phyloP scores from a whole-genome alignment of 2,888 invertebrate genomes.

The Malthinus seriepunctatus region DNA sequence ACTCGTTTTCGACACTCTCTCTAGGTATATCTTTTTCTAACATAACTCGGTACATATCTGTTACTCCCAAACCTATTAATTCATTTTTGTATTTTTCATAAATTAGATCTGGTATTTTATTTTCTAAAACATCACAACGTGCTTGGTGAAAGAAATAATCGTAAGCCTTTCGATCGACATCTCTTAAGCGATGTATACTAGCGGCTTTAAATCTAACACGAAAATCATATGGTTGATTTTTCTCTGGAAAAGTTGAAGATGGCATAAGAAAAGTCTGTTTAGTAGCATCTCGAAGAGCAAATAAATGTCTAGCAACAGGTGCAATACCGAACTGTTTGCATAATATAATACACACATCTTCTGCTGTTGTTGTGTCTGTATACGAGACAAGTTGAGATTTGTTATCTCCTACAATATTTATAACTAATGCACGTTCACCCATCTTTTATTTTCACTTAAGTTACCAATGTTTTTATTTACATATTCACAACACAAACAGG shows the following conservation, averaged over 20 bases:
- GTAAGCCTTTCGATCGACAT: constrained; percentile 74
- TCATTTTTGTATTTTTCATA: constrained; percentile 78
- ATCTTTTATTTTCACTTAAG: neutral
- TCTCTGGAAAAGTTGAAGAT: constrained; percentile 58
- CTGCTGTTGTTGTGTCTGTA: constrained; percentile 57
- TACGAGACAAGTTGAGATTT: constrained; percentile 36
- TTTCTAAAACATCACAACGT: constrained; percentile 77
- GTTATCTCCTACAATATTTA: constrained; percentile 36
- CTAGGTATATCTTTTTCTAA: constrained; percentile 71
- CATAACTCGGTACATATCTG: constrained; percentile 85
- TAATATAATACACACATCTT: constrained; percentile 71
- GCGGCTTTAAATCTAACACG: constrained; percentile 80
- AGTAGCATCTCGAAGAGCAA: constrained; percentile 68
- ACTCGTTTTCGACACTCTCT: constrained; percentile 74
- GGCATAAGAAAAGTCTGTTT: constrained; percentile 62
- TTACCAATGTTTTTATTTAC: neutral
- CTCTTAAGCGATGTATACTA: constrained; percentile 63
- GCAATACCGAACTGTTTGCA: constrained; percentile 75
- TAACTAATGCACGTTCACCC: constrained; percentile 21
- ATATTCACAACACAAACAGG: neutral
- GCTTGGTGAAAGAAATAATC: constrained; percentile 88
- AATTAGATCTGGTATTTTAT: constrained; percentile 76
- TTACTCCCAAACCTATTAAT: constrained; percentile 81
- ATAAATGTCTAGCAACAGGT: constrained; percentile 76
- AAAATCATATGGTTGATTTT: constrained; percentile 68